Conservation (phyloP, 1,140 invertebrate species). For the Drosophila pachea region DNA sequence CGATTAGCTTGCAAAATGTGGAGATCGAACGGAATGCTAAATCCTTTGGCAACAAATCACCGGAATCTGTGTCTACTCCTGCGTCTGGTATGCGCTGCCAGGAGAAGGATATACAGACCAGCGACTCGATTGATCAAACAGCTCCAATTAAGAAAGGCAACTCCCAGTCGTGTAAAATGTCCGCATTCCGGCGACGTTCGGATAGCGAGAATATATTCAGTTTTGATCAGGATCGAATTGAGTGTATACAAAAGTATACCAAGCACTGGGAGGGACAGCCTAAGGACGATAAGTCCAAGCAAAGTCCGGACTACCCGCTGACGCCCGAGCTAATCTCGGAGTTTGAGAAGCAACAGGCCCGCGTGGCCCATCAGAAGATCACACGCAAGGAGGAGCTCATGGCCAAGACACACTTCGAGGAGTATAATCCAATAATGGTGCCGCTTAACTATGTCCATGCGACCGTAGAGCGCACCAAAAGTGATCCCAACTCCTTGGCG, state of each 20-base stretch:
- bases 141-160: conserved; percentile 64
- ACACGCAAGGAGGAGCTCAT: conserved; percentile 82
- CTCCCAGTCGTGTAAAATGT: conserved; percentile 74
- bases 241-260: conserved; percentile 82
- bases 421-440: conserved; percentile 81
- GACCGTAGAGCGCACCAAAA: conserved; percentile 89
- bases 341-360: conserved; percentile 81
- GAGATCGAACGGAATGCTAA: conserved; percentile 83
- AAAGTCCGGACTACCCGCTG: conserved; percentile 75
- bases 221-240: conserved; percentile 85
- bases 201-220: conserved; percentile 83
- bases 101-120: conserved; percentile 73
- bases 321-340: conserved; percentile 81
- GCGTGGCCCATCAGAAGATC: conserved; percentile 79
- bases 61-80: conserved; percentile 66
- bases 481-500: conserved; percentile 88
- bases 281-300: conserved; percentile 73
- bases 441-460: conserved; percentile 81
- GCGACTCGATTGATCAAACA: conserved; percentile 69
- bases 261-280: conserved; percentile 82
- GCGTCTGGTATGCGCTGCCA: conserved; percentile 62
- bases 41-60: conserved; percentile 72
- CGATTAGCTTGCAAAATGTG: conserved; percentile 84
- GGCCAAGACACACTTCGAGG: conserved; percentile 83
- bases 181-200: conserved; percentile 79